Conservation (phyloP, 2,113 vertebrate species). For the Orycteropus afer region DNA sequence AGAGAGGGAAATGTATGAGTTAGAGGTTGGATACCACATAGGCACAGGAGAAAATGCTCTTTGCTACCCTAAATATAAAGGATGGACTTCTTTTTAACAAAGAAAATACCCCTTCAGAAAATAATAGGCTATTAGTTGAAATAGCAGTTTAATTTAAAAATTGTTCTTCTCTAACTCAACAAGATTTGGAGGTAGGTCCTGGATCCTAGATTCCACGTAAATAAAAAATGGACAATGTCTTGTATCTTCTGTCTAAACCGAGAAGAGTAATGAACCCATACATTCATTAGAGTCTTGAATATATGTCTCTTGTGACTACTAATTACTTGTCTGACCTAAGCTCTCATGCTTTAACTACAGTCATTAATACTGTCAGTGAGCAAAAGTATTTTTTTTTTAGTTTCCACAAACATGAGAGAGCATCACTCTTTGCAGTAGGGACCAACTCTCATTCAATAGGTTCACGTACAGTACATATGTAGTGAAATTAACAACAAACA, state of each 20-base stretch:
- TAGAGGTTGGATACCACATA: conserved; percentile 41
- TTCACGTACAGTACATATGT: neutral
- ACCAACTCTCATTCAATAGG: neutral
- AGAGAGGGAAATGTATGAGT: neutral
- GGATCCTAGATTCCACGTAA: conserved; percentile 42
- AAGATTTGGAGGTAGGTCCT: neutral
- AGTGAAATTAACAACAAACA: neutral
- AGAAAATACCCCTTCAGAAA: conserved; percentile 12
- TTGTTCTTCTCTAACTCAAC: neutral
- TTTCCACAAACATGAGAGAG: conserved; percentile 9
- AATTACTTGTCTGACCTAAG: conserved; percentile 23
- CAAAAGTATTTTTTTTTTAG: conserved; percentile 10
- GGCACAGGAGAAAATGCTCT: neutral
- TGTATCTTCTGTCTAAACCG: neutral
- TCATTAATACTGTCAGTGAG: neutral
- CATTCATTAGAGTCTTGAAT: conserved; percentile 23
- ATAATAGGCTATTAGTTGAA: conserved; percentile 32
- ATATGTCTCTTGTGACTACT: conserved; percentile 35
- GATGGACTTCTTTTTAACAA: neutral
- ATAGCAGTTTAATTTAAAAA: conserved; percentile 47
- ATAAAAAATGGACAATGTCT: neutral
- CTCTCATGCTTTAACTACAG: neutral
- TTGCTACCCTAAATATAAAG: conserved; percentile 54
- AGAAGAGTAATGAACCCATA: conserved; percentile 23
- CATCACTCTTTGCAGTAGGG: neutral